Base-by-base conservation (phyloP, 2,113 vertebrate genomes). In the Sander lucioperca region DNA sequence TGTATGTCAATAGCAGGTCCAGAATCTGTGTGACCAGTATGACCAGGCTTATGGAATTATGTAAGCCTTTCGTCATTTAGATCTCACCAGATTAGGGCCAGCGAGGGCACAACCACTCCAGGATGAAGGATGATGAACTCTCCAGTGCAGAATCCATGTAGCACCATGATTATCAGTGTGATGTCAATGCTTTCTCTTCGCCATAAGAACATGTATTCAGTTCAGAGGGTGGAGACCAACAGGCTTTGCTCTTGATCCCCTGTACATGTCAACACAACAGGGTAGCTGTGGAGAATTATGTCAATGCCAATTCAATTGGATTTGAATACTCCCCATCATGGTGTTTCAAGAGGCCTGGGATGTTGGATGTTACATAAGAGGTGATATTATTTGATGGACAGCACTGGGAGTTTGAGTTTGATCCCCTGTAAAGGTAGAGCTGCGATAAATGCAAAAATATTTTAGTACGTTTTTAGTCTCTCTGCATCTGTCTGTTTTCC, bases 21-120 rank as follows among this genome's bases (percentile, higher is more conserved):
- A 82, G 43, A 74, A 73, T 89, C 51, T 0, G 18, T n/a, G n/a
- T n/a, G n/a, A n/a, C n/a, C n/a, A 92, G 84, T 84, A 86, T 58
- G 80, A 72, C 45, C 61, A 66, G 80, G 92, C 74, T 94, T 93
- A 94, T 91, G 74, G 83, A 93, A 91, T 93, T 90, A 94, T 92
- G 77, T 93, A 95, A 94, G 53, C 23, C 53, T 71, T 72, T 87
- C 58, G 57, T 91, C 91, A 89, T 86, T 74, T 73, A 74, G 79
- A 90, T 86, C 80, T 81, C 53, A 61, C n/a, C 54, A 86, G 91
- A 93, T 94, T 91, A 93, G 83, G 76, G 83, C 75, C 82, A 80
- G 70, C 68, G 3, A 76, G 54, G 70, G 74, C 43, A 79, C 70
- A 77, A 78, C 77, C 85, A 86, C 53, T 85, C 57, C 77, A 78